Percentiles rank a stretch among this genome's conserved stretches.
Conservation (phyloP, 2,888 invertebrate species). For the Scrobipalpa costella region DNA sequence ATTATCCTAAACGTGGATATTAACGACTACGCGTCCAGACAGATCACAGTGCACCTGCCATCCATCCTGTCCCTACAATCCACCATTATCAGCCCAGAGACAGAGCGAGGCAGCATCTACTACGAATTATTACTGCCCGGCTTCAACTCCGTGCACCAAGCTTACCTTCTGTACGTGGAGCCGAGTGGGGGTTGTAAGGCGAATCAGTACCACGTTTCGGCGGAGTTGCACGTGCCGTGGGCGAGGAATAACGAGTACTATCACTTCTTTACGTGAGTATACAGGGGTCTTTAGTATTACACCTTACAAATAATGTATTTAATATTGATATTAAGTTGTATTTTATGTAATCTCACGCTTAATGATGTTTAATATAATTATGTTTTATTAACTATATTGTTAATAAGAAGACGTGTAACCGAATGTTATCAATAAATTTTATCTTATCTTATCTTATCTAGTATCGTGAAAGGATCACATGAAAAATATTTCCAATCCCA, state of each 20-base stretch:
- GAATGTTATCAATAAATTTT: too few relatives aligned
- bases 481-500: too few relatives aligned
- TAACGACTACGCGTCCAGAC: constrained; percentile 72
- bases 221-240: constrained; percentile 85
- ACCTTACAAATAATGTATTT: too few relatives aligned
- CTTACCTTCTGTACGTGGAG: constrained; percentile 81
- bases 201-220: constrained; percentile 78
- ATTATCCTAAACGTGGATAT: constrained; percentile 84
- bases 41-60: constrained; percentile 62
- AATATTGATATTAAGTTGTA: too few relatives aligned
- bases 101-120: constrained; percentile 79
- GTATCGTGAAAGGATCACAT: too few relatives aligned
- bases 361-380: too few relatives aligned
- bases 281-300: too few relatives aligned
- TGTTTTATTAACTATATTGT: too few relatives aligned
- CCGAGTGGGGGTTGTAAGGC: constrained; percentile 70
- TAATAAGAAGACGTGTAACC: too few relatives aligned
- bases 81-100: constrained; percentile 72
- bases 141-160: constrained; percentile 82
- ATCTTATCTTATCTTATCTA: too few relatives aligned
- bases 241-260: constrained; percentile 81
- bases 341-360: too few relatives aligned
- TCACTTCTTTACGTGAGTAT: constrained; percentile 82
- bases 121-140: constrained; percentile 82
- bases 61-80: constrained; percentile 54